These are phyloP conservation scores for Dreissena rostriformis DNA, from an alignment of 1,140 invertebrate species.

Conservation along the genomic window DNA sequence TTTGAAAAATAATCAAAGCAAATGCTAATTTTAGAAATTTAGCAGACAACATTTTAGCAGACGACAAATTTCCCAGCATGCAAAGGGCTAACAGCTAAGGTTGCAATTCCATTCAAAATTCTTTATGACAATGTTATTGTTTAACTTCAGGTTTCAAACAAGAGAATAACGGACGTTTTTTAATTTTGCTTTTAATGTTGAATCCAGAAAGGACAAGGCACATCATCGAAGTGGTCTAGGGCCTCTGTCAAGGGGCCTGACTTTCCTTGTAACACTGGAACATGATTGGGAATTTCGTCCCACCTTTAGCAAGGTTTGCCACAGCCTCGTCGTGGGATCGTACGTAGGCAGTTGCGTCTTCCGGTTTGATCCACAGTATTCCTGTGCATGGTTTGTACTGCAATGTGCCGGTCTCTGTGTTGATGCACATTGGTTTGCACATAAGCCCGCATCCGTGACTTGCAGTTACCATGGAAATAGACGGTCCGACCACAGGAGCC, in stretches of 20 bases:
- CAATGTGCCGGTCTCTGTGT: not conserved
- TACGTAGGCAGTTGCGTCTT: conserved; percentile 6
- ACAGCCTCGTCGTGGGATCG: conserved; percentile 30
- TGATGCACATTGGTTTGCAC: conserved; percentile 27
- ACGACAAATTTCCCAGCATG: no score
- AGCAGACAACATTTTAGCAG: no score
- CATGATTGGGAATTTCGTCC: not conserved
- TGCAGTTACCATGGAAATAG: conserved; percentile 32
- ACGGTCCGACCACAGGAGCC: not conserved
- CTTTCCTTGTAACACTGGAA: not conserved
- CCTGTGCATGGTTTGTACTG: conserved; percentile 29
- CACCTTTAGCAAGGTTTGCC: not conserved
- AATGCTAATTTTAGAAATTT: no score
- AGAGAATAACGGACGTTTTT: no score
- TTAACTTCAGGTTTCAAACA: no score
- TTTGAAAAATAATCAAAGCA: no score
- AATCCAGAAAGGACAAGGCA: no score
- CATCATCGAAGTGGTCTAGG: no score
- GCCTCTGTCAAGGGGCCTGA: not conserved
- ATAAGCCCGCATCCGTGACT: conserved; percentile 38
- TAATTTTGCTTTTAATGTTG: no score
- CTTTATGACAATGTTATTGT: no score
- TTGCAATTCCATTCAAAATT: no score
- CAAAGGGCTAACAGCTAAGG: no score
- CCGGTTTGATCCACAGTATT: conserved; percentile 2